Evolutionary conservation across 2,797 vertebrate species (phyloP).

Genomic region (Tragopan temminckii): DNA sequence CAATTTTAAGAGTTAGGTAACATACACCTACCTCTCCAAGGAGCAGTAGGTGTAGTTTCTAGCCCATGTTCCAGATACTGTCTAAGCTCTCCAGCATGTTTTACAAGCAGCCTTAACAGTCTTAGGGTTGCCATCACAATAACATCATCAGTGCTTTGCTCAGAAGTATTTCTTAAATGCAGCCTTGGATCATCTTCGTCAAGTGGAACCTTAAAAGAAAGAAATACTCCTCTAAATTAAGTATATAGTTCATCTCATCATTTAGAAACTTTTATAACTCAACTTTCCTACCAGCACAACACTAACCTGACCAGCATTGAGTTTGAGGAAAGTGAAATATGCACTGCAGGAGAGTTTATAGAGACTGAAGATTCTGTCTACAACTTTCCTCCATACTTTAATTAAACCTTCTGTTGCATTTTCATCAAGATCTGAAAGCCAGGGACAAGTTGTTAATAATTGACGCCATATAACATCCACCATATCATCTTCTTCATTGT

Average conservation of each 20-base stretch:
- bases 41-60: conserved; percentile 95
- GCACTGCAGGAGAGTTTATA: conserved; percentile 96
- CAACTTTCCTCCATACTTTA: conserved; percentile 94
- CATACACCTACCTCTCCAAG: conserved; percentile 90
- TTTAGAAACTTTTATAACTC: background rate
- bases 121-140: conserved; percentile 98
- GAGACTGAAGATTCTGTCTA: conserved; percentile 96
- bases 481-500: conserved; percentile 95
- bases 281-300: background rate
- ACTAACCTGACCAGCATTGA: conserved; percentile 92
- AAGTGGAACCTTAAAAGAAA: conserved; percentile 84
- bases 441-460: conserved; percentile 91
- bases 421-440: conserved; percentile 93
- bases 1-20: background rate
- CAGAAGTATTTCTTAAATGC: conserved; percentile 83
- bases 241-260: background rate
- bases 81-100: conserved; percentile 95
- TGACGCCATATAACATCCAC: conserved; percentile 97
- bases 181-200: conserved; percentile 95
- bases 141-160: conserved; percentile 96
- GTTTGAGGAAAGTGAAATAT: conserved; percentile 98
- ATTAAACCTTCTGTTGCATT: conserved; percentile 93
- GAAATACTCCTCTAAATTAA: background rate
- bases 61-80: conserved; percentile 94
- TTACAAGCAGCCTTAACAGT: conserved; percentile 92